Evolutionary conservation across 2,113 vertebrate species (phyloP).

Genomic region (Chelonoidis abingdonii): DNA sequence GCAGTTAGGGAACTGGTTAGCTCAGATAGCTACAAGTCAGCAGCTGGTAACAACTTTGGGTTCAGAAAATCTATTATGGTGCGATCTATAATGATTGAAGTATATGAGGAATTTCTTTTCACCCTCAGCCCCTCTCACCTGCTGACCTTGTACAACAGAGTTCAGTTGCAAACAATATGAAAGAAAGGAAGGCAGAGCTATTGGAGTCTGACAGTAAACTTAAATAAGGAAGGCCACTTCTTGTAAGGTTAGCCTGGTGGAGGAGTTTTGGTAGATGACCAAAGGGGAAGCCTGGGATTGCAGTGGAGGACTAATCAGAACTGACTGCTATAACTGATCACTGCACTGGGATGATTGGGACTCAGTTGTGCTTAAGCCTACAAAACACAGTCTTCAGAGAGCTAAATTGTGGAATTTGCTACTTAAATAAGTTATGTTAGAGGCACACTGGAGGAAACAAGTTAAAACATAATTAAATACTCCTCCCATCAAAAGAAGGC

Average conservation of each 20-base stretch:
- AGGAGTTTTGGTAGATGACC: accelerated
- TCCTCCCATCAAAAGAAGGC: neutral
- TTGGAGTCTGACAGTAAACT: neutral
- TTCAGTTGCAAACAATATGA: accelerated
- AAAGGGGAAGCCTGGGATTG: neutral
- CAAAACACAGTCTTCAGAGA: neutral
- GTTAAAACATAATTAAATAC: neutral
- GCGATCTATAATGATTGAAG: neutral
- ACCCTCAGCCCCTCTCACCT: neutral
- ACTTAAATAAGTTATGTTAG: accelerated
- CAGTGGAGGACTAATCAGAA: neutral
- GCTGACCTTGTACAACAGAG: neutral
- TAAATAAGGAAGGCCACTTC: neutral
- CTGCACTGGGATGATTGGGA: neutral
- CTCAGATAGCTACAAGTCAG: accelerated
- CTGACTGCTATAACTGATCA: neutral
- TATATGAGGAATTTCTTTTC: neutral
- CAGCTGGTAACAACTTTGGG: accelerated
- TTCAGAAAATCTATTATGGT: neutral
- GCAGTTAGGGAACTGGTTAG: neutral
- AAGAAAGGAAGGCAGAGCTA: neutral
- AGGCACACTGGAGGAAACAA: neutral
- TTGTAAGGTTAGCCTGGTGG: accelerated
- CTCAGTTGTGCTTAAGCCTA: neutral
- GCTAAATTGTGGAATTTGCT: accelerated